A percentile compares a stretch with the other conserved stretches of the same genome.
phyloP scores from a whole-genome alignment of 2,113 vertebrate genomes.

The Phasianus colchicus region DNA sequence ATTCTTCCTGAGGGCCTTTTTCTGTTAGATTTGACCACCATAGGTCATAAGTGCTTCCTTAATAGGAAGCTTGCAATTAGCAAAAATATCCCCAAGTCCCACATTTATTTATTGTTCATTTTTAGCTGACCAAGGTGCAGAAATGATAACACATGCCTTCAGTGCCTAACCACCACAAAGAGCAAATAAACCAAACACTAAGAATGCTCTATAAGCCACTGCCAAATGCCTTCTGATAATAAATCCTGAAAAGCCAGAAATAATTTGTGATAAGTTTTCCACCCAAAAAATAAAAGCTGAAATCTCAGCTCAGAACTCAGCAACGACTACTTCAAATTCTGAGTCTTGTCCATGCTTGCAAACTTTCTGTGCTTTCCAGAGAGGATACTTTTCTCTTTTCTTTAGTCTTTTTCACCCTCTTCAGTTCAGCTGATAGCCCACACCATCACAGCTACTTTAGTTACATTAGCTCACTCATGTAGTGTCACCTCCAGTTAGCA shows the following conservation, averaged over 20 bases:
- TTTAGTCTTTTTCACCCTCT: neutral
- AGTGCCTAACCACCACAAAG: neutral
- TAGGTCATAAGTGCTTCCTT: neutral
- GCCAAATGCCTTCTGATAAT: neutral
- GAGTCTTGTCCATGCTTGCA: neutral
- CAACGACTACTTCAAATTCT: neutral
- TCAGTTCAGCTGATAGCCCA: neutral
- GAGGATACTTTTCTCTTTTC: neutral
- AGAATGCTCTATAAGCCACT: neutral
- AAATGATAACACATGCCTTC: neutral
- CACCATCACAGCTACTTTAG: neutral
- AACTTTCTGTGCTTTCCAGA: neutral
- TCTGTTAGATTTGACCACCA: neutral
- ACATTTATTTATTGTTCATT: neutral
- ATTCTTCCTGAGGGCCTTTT: neutral
- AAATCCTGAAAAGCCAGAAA: neutral
- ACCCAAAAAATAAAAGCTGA: neutral
- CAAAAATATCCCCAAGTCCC: neutral
- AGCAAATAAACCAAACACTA: neutral
- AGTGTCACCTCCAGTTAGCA: constrained; percentile 23
- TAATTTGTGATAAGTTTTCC: fast-evolving
- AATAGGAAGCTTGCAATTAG: neutral
- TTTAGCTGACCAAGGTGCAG: constrained; percentile 12
- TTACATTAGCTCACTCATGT: constrained; percentile 12
- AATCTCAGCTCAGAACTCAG: neutral